These are phyloP conservation scores for Ctenopoma kingsleyae DNA, from an alignment of 2,797 vertebrate genomes.

Conservation along the genomic window DNA sequence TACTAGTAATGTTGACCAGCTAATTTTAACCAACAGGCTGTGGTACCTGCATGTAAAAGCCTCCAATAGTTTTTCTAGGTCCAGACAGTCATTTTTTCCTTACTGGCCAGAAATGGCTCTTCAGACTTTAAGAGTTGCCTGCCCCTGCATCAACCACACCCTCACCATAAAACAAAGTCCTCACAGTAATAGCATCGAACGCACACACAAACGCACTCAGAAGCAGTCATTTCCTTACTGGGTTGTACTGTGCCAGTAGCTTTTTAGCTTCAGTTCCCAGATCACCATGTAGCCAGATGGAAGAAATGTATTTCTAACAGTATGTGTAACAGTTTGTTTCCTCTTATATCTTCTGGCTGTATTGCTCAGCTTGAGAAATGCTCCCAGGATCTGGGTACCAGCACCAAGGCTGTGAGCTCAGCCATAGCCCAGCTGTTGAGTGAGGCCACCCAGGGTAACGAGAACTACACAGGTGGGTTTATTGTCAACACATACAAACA, in stretches of 20 bases:
- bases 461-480: conserved; percentile 94
- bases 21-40: too few species aligned
- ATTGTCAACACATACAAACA: not conserved
- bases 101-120: too few species aligned
- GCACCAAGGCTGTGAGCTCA: conserved; percentile 95
- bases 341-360: conserved; percentile 3
- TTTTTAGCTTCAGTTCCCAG: not conserved
- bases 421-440: conserved; percentile 95
- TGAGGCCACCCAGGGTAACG: conserved; percentile 95
- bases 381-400: conserved; percentile 95
- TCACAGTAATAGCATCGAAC: not conserved
- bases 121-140: too few species aligned
- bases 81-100: too few species aligned
- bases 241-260: too few species aligned
- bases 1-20: too few species aligned
- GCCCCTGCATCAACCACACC: too few species aligned
- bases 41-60: too few species aligned
- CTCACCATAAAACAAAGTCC: too few species aligned
- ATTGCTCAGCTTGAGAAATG: conserved; percentile 92
- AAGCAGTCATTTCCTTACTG: not conserved
- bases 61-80: too few species aligned
- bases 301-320: not conserved
- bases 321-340: not conserved
- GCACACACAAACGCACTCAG: not conserved
- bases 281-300: not conserved